Evolutionary conservation across 2,797 vertebrate genomes (phyloP), one percentile per base, ranked within the genome.

Genomic region (Protonibea diacanthus): DNA sequence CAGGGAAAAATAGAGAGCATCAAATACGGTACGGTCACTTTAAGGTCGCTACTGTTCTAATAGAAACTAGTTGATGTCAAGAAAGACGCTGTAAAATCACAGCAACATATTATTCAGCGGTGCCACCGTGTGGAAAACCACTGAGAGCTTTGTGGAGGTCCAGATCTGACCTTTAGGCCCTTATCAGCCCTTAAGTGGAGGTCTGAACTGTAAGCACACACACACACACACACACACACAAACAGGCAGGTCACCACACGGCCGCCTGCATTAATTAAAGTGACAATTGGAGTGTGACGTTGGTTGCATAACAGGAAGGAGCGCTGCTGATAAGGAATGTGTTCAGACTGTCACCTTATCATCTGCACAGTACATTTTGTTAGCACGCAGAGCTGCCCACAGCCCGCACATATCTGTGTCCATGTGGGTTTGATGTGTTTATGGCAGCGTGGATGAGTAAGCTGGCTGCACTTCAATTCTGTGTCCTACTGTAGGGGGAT

Each of bases 261-360:
- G 29, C 25, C n/a, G 4, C 25, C 25, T 14, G 62, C 58, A 71
- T 21, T 57, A 72, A 72, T 74, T 61, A 49, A 18, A 49, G 48
- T 0, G 56, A 48, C 65, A 52, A 49, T 25, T n/a, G 5, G 4
- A 64, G 74, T 23, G 70, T 60, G 58, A 56, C n/a, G 21, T 25
- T 20, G 0, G 79, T 91, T 90, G 75, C 62, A 1, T 89, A 88
- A 90, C 8, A 21, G 66, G 53, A 77, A 33, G 48, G 21, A 49
- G 67, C 13, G 23, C 60, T 23, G 80, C 80, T 75, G 91, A 89
- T 89, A 89, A 88, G 87, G 63, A 75, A 47, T 65, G 73, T 65
- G 51, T 73, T 56, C 56, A 27, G 44, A 61, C 40, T 77, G 74
- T 57, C 57, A 71, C 51, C 82, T 77, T 73, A 79, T 87, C 71